phyloP scores from a whole-genome alignment of 2,113 vertebrate genomes.

The Zosterops hypoxanthus region DNA sequence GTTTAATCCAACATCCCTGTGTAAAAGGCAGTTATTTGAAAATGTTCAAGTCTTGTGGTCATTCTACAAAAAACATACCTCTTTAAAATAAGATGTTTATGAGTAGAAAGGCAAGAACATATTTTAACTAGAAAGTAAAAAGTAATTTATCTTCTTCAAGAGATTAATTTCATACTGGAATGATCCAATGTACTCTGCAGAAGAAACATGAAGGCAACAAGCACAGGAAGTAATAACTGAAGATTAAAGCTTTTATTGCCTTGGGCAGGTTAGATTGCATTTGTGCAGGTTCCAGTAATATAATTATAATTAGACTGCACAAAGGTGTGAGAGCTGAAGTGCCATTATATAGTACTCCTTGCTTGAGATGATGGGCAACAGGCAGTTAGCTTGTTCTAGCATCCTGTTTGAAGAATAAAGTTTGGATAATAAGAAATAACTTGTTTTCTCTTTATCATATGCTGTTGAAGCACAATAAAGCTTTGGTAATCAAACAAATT shows the following conservation, averaged over 20 bases:
- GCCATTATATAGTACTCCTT: not conserved
- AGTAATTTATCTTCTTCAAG: not conserved
- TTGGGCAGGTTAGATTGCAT: not conserved
- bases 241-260: conserved; percentile 47
- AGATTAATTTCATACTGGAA: conserved; percentile 16
- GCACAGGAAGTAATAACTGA: not conserved
- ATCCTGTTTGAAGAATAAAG: conserved; percentile 44
- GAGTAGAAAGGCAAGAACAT: not conserved
- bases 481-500: not conserved
- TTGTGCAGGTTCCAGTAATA: conserved; percentile 20
- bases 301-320: conserved; percentile 8
- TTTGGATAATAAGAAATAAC: not conserved
- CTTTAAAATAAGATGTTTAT: not conserved
- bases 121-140: not conserved
- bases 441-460: not conserved
- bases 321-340: conserved; percentile 12
- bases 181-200: not conserved
- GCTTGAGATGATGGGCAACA: not conserved
- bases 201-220: conserved; percentile 14
- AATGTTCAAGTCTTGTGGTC: not conserved
- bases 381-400: not conserved
- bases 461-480: not conserved
- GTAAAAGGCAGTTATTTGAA: not conserved
- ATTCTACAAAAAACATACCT: not conserved
- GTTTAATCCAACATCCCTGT: not conserved